Evolutionary conservation across 2,888 invertebrate species (phyloP).

Genomic region (Nemotelus nigrinus): DNA sequence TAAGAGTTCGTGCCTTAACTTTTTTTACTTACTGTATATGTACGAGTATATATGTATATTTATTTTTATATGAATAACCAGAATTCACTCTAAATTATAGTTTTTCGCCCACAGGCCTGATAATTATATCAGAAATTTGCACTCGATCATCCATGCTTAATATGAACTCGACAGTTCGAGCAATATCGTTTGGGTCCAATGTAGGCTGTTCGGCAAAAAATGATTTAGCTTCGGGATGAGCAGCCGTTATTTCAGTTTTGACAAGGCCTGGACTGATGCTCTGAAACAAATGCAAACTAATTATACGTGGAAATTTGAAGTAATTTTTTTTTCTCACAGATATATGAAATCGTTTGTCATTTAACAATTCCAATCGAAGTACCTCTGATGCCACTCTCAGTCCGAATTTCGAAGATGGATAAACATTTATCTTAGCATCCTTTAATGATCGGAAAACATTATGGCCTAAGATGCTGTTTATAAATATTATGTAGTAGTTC

Average conservation of each 20-base stretch:
- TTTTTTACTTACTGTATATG: too few species aligned
- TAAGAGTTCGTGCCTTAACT: too few species aligned
- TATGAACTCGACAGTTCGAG: slow-evolving; percentile 57
- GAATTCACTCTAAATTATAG: slow-evolving; percentile 49
- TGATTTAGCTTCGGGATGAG: slow-evolving; percentile 51
- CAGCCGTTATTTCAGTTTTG: slow-evolving; percentile 55
- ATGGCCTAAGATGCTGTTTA: slow-evolving; percentile 66
- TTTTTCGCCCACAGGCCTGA: slow-evolving; percentile 56
- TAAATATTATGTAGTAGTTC: slow-evolving; percentile 65
- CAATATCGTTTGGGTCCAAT: slow-evolving; percentile 56
- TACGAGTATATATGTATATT: too few species aligned
- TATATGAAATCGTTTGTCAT: slow-evolving; percentile 57
- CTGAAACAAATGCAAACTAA: slow-evolving; percentile 51
- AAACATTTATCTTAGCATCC: slow-evolving; percentile 55
- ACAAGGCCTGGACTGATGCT: slow-evolving; percentile 59
- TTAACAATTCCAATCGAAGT: slow-evolving; percentile 56
- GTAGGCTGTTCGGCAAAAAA: slow-evolving; percentile 53
- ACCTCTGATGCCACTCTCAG: slow-evolving; percentile 58
- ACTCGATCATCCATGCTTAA: slow-evolving; percentile 56
- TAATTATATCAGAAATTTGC: slow-evolving; percentile 56
- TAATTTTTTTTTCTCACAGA: slow-evolving; percentile 54
- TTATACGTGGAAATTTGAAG: not conserved
- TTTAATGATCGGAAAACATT: slow-evolving; percentile 60
- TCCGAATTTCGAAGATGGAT: slow-evolving; percentile 59
- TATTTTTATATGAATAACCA: too few species aligned